phyloP scores from a whole-genome alignment of 2,888 invertebrate genomes.

The Dryadula phaetusa region DNA sequence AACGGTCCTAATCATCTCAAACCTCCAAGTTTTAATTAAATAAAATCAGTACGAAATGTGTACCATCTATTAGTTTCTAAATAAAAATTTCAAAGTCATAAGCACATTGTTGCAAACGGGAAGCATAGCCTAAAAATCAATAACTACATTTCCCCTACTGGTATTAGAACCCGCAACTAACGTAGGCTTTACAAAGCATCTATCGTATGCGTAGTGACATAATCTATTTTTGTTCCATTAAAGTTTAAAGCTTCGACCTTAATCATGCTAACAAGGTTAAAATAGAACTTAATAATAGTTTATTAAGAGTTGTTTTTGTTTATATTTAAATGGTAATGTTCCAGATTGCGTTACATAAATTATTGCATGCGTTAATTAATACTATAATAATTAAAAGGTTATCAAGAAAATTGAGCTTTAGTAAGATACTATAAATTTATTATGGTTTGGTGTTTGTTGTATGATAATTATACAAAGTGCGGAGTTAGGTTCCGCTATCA shows the following conservation, averaged over 20 bases:
- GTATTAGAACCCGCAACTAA: no score
- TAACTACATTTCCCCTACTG: no score
- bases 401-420: background rate
- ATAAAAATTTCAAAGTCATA: no score
- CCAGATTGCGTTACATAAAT: background rate
- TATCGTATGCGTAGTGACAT: no score
- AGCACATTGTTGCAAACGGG: no score
- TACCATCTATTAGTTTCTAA: no score
- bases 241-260: conserved; percentile 2
- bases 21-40: no score
- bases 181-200: no score
- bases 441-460: background rate
- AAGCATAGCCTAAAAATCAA: no score
- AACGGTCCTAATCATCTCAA: no score
- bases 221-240: conserved; percentile 3
- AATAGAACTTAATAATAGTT: background rate
- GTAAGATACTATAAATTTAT: background rate
- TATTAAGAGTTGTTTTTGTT: conserved; percentile 8
- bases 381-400: background rate
- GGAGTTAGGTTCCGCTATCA: background rate
- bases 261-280: conserved; percentile 15
- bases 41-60: no score
- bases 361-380: background rate
- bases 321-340: background rate
- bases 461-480: no score